These are phyloP conservation scores for Leptarthrus brevirostris DNA, from an alignment of 2,888 invertebrate species.

Conservation along the genomic window DNA sequence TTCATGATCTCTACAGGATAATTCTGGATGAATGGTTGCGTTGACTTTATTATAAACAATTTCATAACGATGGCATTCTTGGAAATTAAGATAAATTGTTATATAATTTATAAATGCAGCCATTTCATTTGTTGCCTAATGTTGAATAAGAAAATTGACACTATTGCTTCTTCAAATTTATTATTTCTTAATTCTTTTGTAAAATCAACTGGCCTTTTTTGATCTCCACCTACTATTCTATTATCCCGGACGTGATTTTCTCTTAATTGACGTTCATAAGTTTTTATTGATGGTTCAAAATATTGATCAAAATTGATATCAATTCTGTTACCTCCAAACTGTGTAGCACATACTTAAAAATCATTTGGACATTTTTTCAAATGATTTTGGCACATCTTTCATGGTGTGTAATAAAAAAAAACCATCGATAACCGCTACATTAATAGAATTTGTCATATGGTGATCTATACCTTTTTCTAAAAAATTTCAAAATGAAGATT, in stretches of 20 bases:
- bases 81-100: slow-evolving; percentile 28
- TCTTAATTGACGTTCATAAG: slow-evolving; percentile 25
- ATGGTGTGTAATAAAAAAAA: slow-evolving; percentile 58
- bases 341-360: slow-evolving; percentile 31
- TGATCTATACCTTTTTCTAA: slow-evolving; percentile 53
- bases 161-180: slow-evolving; percentile 47
- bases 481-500: slow-evolving; percentile 56
- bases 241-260: slow-evolving; percentile 17
- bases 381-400: slow-evolving; percentile 45
- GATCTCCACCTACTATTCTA: slow-evolving; percentile 8
- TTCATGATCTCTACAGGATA: slow-evolving; percentile 51
- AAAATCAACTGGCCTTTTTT: slow-evolving; percentile 4
- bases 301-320: slow-evolving; percentile 52
- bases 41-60: neutral
- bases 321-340: slow-evolving; percentile 8
- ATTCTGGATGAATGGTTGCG: neutral
- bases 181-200: slow-evolving; percentile 45
- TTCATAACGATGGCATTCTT: slow-evolving; percentile 12
- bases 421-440: slow-evolving; percentile 60
- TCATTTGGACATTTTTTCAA: slow-evolving; percentile 49
- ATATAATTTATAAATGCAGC: neutral
- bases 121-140: slow-evolving; percentile 40
- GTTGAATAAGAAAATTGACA: slow-evolving; percentile 27
- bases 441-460: slow-evolving; percentile 52
- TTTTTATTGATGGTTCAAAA: slow-evolving; percentile 50